Evolutionary conservation across 2,888 invertebrate genomes (phyloP), one percentile per base, ranked within the genome.

Genomic region (Druceiella hillmani): DNA sequence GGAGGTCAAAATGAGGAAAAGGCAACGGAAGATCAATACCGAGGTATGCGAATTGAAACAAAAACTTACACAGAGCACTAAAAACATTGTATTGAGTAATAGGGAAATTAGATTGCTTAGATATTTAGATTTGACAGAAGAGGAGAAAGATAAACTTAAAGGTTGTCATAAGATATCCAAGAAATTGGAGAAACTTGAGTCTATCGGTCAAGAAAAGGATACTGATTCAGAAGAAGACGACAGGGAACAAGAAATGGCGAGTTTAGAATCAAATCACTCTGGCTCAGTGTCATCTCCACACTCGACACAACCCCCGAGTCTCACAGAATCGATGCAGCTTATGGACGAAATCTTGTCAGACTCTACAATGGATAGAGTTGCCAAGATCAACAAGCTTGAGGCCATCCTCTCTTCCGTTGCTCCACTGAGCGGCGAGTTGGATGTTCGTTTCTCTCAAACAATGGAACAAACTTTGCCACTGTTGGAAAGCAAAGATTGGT

Each of bases 131-230:
- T 75, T 93, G 34, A 91, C 91, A 11, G 90, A 92, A 52, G 91
- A 91, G 47, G 92, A 93, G 56, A 90, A 91, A 54, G 91, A 91
- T 51, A 91, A 91, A 58, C 66, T 93, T 11, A 91, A 90, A 61
- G 87, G 89, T 22, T 87, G 87, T 34, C 85, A 90, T 55, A 93
- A 93, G 68, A 92, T 93, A 43, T 92, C 92, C 1, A 87, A 87
- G 55, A 93, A 93, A 59, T 65, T 93, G 43, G 92, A 93, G 56
- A 90, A 93, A 64, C 72, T 93, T 45, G 90, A 91, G 63, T 84
- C 80, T 47, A 76, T 83, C 47, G 80, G 81, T 10, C 85, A 86
- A 53, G 87, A 84, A 42, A 79, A 78, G 46, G 83, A 85, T 50
- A 83, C 82, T 39, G 85, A 86, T 51, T 84, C 85, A 2, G 87